Evolutionary conservation across 2,888 invertebrate species (phyloP), one percentile per base, ranked within the genome.

Genomic region (Caenorhabditis sp.): DNA sequence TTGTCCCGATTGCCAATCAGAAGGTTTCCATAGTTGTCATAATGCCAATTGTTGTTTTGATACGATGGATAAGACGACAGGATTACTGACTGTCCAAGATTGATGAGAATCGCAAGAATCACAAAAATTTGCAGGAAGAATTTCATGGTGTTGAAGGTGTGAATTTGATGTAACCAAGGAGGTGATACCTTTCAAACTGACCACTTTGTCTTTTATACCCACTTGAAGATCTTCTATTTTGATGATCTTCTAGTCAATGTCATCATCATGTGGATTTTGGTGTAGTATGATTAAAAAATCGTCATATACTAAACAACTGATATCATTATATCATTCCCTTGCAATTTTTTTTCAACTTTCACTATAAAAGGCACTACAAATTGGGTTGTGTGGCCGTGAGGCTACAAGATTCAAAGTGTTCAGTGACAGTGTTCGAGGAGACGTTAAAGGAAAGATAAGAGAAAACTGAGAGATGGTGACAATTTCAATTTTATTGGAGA

Each of bases 11-110:
- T 81, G 0, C 80, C 80, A 65, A 76, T 51, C 58, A 65, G 35
- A 26, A 70, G 53, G 53, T 81, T 81, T 26, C 80, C 74, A 61
- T 70, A 70, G 20, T 35, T 64, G 28, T 80, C 80, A 26, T 64
- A 74, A 15, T 80, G 80, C 78, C 69, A 78, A 28, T 47, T 24
- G 13, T 35, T 28, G 26, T 47, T 53, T 26, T 76, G 74, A 5
- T 26, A 55, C 1, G 51, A 35, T 22, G 69, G 69, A 22, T 50
- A 69, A 2, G 56, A 35, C 9, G n/a, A 20, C 40, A 64, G 6
- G 8, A 70, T 70, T 11, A 20, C 61, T 24, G 77, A 28, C 9
- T 62, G 35, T 13, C 40, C 24, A 47, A 44, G 4, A 26, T 15
- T 28, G 2, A 50, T 2, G 3, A 71, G 32, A 24, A 35, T 20